Percentiles rank a stretch among this genome's conserved stretches.
phyloP scores from a whole-genome alignment of 2,888 invertebrate genomes.

The Troides aeacus region DNA sequence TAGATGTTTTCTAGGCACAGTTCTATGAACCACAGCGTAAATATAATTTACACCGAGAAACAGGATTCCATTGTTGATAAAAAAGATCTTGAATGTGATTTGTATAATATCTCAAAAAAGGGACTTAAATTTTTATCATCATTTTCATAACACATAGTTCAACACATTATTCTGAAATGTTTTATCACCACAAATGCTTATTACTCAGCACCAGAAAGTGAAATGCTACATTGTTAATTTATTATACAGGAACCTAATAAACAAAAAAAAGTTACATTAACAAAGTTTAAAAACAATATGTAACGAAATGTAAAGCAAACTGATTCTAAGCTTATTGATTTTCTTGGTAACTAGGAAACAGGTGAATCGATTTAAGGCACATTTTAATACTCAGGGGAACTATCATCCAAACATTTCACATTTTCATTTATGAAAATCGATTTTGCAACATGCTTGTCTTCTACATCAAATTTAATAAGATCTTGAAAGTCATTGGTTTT shows the following conservation, averaged over 20 bases:
- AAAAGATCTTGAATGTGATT: not conserved
- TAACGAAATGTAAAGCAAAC: conserved; percentile 18
- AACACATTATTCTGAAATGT: not conserved
- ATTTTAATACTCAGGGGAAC: conserved; percentile 70
- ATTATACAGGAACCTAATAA: not conserved
- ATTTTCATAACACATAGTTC: not conserved
- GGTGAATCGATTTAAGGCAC: conserved; percentile 58
- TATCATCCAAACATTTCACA: conserved; percentile 58
- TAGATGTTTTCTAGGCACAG: not conserved
- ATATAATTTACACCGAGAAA: no score
- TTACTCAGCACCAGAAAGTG: conserved; percentile 19
- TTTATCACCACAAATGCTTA: not conserved
- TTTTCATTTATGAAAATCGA: conserved; percentile 54
- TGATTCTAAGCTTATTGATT: conserved; percentile 4
- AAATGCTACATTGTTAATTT: not conserved
- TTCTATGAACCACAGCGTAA: not conserved
- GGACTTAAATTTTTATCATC: not conserved
- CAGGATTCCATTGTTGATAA: not conserved
- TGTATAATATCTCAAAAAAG: conserved; percentile 7
- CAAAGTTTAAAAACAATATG: conserved; percentile 8
- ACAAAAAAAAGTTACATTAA: conserved; percentile 25
- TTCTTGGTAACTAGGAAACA: conserved; percentile 53
- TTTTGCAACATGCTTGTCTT: conserved; percentile 58
- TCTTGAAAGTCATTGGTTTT: conserved; percentile 55
- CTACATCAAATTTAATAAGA: conserved; percentile 69